A percentile compares a stretch with the other conserved stretches of the same genome.
Evolutionary conservation across 2,113 vertebrate species (phyloP).

Genomic region (Leuciscus idus): DNA sequence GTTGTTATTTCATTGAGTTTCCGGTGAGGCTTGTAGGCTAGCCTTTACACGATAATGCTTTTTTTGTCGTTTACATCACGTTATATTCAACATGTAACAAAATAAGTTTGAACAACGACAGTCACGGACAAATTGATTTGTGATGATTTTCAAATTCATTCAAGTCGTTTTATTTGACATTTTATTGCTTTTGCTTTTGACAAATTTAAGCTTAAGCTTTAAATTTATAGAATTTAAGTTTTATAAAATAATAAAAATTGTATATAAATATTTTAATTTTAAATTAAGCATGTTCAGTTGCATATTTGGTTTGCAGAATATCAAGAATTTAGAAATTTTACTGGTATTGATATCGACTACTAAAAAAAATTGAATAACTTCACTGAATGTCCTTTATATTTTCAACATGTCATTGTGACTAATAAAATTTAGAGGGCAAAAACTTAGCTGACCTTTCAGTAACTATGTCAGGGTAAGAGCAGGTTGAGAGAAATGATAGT

Average conservation of each 20-base stretch:
- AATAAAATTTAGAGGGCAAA: constrained; percentile 4
- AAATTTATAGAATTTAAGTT: too few relatives aligned
- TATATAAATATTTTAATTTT: neutral
- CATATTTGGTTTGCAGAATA: neutral
- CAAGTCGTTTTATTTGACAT: neutral
- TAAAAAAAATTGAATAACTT: neutral
- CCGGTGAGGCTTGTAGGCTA: neutral
- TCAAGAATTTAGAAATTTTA: neutral
- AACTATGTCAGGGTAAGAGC: constrained; percentile 23
- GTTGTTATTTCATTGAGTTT: neutral
- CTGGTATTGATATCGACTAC: neutral
- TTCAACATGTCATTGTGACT: neutral
- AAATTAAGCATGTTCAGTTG: neutral
- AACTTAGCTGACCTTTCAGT: constrained; percentile 34
- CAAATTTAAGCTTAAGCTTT: too few relatives aligned
- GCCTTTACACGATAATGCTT: neutral
- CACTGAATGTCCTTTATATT: neutral
- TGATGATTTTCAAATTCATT: neutral
- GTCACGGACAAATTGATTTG: too few relatives aligned
- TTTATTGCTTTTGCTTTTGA: too few relatives aligned
- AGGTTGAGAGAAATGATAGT: neutral
- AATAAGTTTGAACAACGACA: too few relatives aligned
- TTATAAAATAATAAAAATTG: too few relatives aligned
- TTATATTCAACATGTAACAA: neutral
- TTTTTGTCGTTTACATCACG: neutral